Evolutionary conservation across 2,113 vertebrate species (phyloP).

Genomic region (Zosterops japonicus): DNA sequence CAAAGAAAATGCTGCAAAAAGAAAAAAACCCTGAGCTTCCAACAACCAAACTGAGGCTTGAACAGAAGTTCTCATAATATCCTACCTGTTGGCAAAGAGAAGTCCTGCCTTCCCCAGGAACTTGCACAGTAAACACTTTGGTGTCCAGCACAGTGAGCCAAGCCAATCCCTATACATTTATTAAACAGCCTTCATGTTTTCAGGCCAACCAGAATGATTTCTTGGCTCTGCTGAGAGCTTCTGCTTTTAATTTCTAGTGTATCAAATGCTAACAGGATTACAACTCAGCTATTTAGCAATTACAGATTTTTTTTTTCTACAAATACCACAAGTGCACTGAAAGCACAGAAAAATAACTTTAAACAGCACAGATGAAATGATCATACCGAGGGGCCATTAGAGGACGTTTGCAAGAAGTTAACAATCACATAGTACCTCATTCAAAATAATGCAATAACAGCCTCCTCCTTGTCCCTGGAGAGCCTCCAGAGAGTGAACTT

Average conservation of each 20-base stretch:
- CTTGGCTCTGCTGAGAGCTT: not conserved
- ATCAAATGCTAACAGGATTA: conserved; percentile 31
- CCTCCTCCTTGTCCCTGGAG: not conserved
- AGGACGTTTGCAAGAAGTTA: conserved; percentile 26
- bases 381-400: not conserved
- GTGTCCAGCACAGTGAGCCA: not conserved
- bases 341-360: not conserved
- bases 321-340: not conserved
- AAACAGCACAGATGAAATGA: not conserved
- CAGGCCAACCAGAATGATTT: not conserved
- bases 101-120: not conserved
- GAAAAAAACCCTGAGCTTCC: not conserved
- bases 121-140: not conserved
- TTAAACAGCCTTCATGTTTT: not conserved
- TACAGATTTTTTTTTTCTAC: not conserved
- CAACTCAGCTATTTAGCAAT: conserved; percentile 8
- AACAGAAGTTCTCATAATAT: not conserved
- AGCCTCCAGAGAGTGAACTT: not conserved
- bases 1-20: not conserved
- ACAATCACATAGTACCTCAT: not conserved
- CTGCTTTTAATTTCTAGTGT: conserved; percentile 51
- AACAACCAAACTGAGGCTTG: not conserved
- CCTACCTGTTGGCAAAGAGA: not conserved
- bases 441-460: conserved; percentile 9
- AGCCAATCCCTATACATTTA: not conserved